These are phyloP conservation scores for Salarias fasciatus DNA, from an alignment of 2,797 vertebrate species.

Conservation along the genomic window DNA sequence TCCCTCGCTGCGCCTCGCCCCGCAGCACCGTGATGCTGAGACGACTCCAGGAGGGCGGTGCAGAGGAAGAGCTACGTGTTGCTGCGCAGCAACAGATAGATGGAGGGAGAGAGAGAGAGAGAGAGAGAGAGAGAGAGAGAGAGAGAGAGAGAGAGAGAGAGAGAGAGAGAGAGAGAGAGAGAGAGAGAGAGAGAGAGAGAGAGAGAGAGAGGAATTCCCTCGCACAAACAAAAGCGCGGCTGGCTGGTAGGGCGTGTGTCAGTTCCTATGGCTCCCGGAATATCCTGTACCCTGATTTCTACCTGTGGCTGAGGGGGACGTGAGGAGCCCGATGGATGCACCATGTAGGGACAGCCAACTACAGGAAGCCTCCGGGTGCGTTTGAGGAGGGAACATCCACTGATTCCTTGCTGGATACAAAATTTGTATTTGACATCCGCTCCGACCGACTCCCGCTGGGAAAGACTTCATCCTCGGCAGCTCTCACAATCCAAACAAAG, in stretches of 20 bases:
- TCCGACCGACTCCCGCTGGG: slow-evolving; percentile 8
- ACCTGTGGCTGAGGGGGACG: slow-evolving; percentile 30
- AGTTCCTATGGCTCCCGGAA: slow-evolving; percentile 19
- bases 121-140: slow-evolving; percentile 27
- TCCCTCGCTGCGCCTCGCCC: slow-evolving; percentile 29
- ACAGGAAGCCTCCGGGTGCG: slow-evolving; percentile 4
- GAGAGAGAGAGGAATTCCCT: slow-evolving; percentile 70
- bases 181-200: too few relatives aligned
- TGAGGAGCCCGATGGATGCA: slow-evolving; percentile 1
- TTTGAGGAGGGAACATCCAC: slow-evolving; percentile 7
- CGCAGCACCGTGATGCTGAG: slow-evolving; percentile 61
- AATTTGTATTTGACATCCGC: slow-evolving; percentile 24
- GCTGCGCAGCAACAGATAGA: slow-evolving; percentile 80
- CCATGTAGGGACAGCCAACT: slow-evolving; percentile 38
- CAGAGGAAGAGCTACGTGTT: slow-evolving; percentile 74
- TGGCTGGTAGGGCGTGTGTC: slow-evolving; percentile 59
- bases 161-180: too few relatives aligned
- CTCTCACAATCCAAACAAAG: too few relatives aligned
- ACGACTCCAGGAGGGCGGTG: slow-evolving; percentile 65
- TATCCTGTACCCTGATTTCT: not conserved
- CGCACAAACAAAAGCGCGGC: slow-evolving; percentile 55
- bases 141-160: slow-evolving; percentile 35
- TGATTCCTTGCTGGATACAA: slow-evolving; percentile 20
- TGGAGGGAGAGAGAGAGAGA: too few relatives aligned
- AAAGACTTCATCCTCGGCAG: slow-evolving; percentile 2